Conservation (phyloP, 2,113 vertebrate genomes). For the Alligator mississippiensis region DNA sequence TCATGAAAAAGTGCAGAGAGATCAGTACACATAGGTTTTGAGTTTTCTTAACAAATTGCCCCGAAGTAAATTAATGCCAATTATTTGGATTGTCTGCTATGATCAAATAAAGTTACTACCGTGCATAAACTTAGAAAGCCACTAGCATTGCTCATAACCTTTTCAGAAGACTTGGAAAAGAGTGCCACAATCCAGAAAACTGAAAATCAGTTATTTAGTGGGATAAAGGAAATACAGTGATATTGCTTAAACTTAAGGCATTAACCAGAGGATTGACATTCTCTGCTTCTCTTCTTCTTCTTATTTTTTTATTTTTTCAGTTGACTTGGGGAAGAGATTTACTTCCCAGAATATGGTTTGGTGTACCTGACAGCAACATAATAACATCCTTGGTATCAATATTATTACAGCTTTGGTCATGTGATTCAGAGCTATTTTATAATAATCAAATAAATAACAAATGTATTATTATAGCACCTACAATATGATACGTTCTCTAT, state of each 20-base stretch:
- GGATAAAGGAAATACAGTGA: not conserved
- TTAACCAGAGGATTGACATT: not conserved
- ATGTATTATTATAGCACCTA: not conserved
- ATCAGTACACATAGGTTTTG: not conserved
- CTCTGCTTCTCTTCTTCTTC: not conserved
- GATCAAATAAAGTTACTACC: not conserved
- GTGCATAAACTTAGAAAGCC: accelerated
- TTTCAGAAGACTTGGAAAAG: not conserved
- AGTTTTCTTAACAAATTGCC: not conserved
- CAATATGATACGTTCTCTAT: not conserved
- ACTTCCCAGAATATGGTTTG: not conserved
- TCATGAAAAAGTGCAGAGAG: not conserved
- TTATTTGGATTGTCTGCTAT: not conserved
- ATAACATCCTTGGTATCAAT: not conserved
- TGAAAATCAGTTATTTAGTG: accelerated
- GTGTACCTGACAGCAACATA: not conserved
- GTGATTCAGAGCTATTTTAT: not conserved
- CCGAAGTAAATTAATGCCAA: accelerated
- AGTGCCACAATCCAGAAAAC: too few relatives aligned
- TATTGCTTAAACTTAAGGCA: not conserved
- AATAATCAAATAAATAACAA: not conserved
- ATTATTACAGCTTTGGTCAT: accelerated
- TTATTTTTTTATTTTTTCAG: not conserved
- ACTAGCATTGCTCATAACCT: not conserved
- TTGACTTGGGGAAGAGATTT: not conserved